Evolutionary conservation across 2,797 vertebrate genomes (phyloP).

Genomic region (Megalops cyprinoides): DNA sequence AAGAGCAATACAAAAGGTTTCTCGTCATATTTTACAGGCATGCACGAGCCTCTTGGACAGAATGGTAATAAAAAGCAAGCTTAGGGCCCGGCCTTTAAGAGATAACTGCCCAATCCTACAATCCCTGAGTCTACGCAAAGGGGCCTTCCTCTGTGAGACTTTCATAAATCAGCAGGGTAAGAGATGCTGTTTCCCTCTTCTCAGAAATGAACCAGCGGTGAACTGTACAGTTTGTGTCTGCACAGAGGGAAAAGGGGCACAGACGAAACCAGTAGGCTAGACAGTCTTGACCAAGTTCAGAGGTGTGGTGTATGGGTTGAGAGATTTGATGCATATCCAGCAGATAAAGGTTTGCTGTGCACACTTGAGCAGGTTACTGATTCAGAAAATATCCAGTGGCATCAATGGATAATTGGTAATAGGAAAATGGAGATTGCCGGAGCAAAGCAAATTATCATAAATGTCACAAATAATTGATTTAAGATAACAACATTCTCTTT

Average conservation of each 20-base stretch:
- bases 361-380: background rate
- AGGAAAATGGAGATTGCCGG: no score
- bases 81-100: constrained; percentile 1
- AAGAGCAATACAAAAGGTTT: constrained; percentile 10
- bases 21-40: background rate
- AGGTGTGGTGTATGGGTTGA: background rate
- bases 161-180: constrained; percentile 17
- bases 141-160: background rate
- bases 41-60: background rate
- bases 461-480: no score
- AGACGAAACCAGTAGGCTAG: no score
- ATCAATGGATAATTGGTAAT: background rate
- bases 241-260: background rate
- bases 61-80: constrained; percentile 21
- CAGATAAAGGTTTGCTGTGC: background rate
- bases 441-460: no score
- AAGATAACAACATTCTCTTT: no score
- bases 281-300: background rate
- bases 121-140: background rate
- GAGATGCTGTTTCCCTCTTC: constrained; percentile 13
- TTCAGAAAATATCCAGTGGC: background rate
- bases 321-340: background rate
- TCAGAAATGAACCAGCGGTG: background rate
- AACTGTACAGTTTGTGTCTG: background rate
- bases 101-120: constrained; percentile 18